phyloP scores from a whole-genome alignment of 2,797 vertebrate genomes.

The Lacerta bilineata region DNA sequence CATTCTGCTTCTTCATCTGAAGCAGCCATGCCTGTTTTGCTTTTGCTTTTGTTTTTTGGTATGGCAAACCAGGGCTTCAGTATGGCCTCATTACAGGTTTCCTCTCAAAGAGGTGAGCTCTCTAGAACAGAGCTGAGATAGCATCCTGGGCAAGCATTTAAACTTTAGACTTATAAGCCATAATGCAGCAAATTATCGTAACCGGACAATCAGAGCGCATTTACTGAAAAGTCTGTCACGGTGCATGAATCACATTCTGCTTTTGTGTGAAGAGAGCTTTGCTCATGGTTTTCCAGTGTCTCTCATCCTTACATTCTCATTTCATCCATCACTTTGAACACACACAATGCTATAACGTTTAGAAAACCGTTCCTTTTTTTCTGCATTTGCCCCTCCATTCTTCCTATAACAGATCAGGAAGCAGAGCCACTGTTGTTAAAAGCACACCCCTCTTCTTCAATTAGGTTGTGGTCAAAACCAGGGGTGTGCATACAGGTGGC shows the following conservation, averaged over 20 bases:
- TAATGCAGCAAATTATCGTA: neutral
- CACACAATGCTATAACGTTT: neutral
- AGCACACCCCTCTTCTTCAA: neutral
- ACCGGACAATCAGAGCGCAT: neutral
- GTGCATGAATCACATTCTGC: neutral
- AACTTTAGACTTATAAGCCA: neutral
- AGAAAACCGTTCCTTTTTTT: neutral
- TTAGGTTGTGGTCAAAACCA: neutral
- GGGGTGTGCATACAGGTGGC: rapidly evolving
- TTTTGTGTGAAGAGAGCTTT: slow-evolving; percentile 21
- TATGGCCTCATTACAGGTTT: neutral
- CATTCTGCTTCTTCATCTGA: neutral
- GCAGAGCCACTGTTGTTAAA: neutral
- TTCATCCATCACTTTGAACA: neutral
- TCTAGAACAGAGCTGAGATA: neutral
- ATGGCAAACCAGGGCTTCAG: no score
- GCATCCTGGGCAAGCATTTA: neutral
- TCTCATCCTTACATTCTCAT: slow-evolving; percentile 29
- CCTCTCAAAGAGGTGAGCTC: no score
- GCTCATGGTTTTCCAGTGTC: rapidly evolving
- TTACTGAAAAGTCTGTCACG: neutral
- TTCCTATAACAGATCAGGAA: neutral
- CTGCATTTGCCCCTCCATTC: neutral
- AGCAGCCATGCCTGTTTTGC: neutral
- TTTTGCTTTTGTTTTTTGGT: neutral